Percentiles rank a stretch among this genome's conserved stretches.
Conservation (phyloP, 2,888 invertebrate species). For the Ariolimax columbianus region DNA sequence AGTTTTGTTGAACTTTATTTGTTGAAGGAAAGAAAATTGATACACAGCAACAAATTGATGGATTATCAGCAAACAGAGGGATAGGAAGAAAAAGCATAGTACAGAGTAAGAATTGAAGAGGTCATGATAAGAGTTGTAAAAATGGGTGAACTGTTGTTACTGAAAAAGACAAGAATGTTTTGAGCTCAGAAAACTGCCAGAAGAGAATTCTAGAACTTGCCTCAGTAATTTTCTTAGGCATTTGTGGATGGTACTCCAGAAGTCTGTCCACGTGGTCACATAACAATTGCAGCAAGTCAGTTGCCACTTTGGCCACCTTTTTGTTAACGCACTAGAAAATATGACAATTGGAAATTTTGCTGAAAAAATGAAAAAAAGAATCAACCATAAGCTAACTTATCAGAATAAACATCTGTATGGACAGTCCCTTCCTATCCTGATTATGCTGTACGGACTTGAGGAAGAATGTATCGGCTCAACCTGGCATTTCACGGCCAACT, state of each 20-base stretch:
- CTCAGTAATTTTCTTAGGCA: constrained; percentile 79
- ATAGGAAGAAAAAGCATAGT: too few species aligned
- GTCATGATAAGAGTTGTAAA: background rate
- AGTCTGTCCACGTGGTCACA: constrained; percentile 88
- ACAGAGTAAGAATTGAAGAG: background rate
- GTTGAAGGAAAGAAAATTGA: too few species aligned
- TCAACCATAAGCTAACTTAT: too few species aligned
- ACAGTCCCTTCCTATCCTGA: too few species aligned
- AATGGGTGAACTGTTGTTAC: background rate
- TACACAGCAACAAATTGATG: too few species aligned
- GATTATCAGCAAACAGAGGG: too few species aligned
- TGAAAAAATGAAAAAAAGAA: background rate
- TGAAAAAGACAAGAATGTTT: background rate
- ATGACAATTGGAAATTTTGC: background rate
- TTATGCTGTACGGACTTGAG: too few species aligned
- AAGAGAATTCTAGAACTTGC: constrained; percentile 23
- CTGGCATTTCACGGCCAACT: too few species aligned
- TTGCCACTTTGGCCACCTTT: constrained; percentile 90
- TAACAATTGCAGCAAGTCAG: constrained; percentile 88
- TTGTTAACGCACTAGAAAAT: constrained; percentile 86
- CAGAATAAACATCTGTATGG: too few species aligned
- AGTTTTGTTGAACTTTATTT: too few species aligned
- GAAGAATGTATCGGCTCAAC: too few species aligned
- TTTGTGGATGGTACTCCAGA: constrained; percentile 86
- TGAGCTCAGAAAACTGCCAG: background rate